Evolutionary conservation across 2,797 vertebrate species (phyloP).

Genomic region (Oreonectes daqikongensis): DNA sequence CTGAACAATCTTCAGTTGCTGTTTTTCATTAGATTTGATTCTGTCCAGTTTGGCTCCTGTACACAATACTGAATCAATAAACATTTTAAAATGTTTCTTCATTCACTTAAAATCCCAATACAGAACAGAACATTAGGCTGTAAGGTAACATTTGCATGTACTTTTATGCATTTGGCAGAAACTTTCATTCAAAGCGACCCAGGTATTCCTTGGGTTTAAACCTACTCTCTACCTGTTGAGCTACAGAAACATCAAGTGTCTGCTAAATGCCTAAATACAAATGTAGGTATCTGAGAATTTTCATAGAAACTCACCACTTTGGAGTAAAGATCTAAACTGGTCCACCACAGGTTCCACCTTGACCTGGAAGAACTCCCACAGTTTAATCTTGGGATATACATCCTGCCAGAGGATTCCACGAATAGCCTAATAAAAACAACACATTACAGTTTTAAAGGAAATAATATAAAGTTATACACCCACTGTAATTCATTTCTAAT

Average conservation of each 20-base stretch:
- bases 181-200: too few species aligned
- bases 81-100: neutral
- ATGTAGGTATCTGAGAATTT: too few species aligned
- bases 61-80: slow-evolving; percentile 8
- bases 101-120: neutral
- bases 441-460: neutral
- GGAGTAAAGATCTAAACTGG: slow-evolving; percentile 83
- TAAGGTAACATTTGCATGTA: too few species aligned
- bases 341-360: slow-evolving; percentile 81
- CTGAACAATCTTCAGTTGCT: slow-evolving; percentile 84
- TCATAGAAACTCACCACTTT: slow-evolving; percentile 72
- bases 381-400: slow-evolving; percentile 83
- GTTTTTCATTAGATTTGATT: slow-evolving; percentile 69
- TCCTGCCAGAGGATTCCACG: slow-evolving; percentile 86
- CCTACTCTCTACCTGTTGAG: too few species aligned
- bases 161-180: too few species aligned
- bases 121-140: too few species aligned
- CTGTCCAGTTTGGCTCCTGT: slow-evolving; percentile 66
- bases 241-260: too few species aligned
- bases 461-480: neutral
- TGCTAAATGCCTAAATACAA: too few species aligned
- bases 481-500: neutral
- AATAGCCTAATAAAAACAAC: slow-evolving; percentile 75
- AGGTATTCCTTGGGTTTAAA: too few species aligned
- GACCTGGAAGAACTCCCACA: slow-evolving; percentile 96